Base-by-base conservation (phyloP, 1,140 invertebrate species). In the Euborellia annulipes region DNA sequence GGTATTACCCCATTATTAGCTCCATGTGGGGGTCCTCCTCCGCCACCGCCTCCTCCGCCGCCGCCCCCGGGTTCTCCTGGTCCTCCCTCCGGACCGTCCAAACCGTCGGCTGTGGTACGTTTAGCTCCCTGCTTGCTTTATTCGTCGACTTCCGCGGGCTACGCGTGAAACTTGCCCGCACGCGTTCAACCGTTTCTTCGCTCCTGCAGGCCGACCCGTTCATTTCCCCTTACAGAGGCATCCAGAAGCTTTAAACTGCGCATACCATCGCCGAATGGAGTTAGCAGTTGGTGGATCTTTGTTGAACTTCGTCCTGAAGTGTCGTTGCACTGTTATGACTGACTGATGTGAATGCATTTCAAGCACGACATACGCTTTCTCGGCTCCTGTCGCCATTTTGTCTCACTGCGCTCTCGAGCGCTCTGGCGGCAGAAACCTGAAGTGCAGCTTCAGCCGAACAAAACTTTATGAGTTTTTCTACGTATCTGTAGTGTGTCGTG, bases 101-200 rank as follows among this genome's bases (percentile, higher is more conserved):
- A 32, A 50, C 45, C 32, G 45, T 51, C 30, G 50, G 27, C 40
- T 48, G 46, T 21, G 46, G 20, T 45, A 51, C 45, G 43, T 43
- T 36, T 34, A 51, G 38, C 34, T 48, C 50, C 39, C 41, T 44
- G 27, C 37, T 51, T 30, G 46, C 41, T 48, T 30, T 45, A 16
- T 36, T 43, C 13, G 36, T 48, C 22, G 46, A 51, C 46, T 48
- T 51, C 18, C 2, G 16, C 18, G 44, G 45, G 38, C 49, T 50
- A 34, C 48, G 44, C 20, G 32, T 3, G 22, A 50, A 50, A 47
- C 34, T 50, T 18, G 48, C 41, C 41, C 37, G 21, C 22, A 50
- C 39, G 23, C 45, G 20, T 34, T 44, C 19, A 17, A 50, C 49
- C 1, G 37, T 43, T 4, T 43, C n/a, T 20, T 50, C 45, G 40